These are phyloP conservation scores for Betta splendens DNA, from an alignment of 2,797 vertebrate species.

Conservation along the genomic window DNA sequence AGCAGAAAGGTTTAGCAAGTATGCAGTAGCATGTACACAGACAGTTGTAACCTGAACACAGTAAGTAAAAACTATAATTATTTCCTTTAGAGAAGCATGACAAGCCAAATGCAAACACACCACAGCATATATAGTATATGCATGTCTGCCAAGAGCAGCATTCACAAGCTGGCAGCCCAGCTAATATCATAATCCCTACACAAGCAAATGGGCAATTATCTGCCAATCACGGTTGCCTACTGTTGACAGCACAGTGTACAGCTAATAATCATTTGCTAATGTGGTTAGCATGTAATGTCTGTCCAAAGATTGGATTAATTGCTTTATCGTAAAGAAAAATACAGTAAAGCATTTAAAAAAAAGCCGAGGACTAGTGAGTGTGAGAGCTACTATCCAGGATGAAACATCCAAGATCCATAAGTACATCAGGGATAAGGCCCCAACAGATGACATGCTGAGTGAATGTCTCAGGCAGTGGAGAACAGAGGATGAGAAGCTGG, in stretches of 20 bases:
- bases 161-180: slow-evolving; percentile 32
- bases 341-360: too few relatives aligned
- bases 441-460: too few relatives aligned
- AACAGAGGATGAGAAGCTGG: too few relatives aligned
- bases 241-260: slow-evolving; percentile 49
- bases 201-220: slow-evolving; percentile 53
- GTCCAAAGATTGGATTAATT: too few relatives aligned
- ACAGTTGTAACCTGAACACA: not conserved
- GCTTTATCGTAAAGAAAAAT: too few relatives aligned
- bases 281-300: not conserved
- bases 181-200: slow-evolving; percentile 53
- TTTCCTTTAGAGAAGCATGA: slow-evolving; percentile 16
- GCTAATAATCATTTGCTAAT: slow-evolving; percentile 49
- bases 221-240: slow-evolving; percentile 56
- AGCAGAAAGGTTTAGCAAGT: not conserved
- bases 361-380: too few relatives aligned
- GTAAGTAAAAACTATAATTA: slow-evolving; percentile 10
- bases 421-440: too few relatives aligned
- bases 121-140: slow-evolving; percentile 22
- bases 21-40: not conserved
- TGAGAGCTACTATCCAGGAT: too few relatives aligned
- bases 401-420: too few relatives aligned
- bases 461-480: too few relatives aligned
- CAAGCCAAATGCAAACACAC: slow-evolving; percentile 39
- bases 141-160: slow-evolving; percentile 19